phyloP scores from a whole-genome alignment of 1,140 invertebrate genomes.

The Hycleus cichorii region DNA sequence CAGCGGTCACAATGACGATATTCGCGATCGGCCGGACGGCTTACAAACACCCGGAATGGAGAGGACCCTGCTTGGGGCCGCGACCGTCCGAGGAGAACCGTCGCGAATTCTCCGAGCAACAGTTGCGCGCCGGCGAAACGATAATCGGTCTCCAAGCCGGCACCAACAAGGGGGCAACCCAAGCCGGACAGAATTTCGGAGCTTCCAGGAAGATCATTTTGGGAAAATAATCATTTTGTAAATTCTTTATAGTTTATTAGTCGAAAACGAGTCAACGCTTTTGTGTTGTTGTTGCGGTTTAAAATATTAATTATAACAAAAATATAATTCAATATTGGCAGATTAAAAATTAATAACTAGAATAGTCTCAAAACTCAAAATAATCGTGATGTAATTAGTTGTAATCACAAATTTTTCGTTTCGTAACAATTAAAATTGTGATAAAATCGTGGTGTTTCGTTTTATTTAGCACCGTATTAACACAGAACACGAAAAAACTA shows the following conservation, averaged over 20 bases:
- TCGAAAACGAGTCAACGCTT: background rate
- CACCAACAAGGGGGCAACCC: slow-evolving; percentile 81
- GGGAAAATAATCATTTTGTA: slow-evolving; percentile 54
- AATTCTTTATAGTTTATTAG: background rate
- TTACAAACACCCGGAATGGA: slow-evolving; percentile 81
- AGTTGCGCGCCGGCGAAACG: slow-evolving; percentile 72
- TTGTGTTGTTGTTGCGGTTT: background rate
- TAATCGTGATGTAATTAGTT: background rate
- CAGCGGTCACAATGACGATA: slow-evolving; percentile 78
- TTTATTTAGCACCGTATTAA: background rate
- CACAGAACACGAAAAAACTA: background rate
- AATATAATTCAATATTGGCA: background rate
- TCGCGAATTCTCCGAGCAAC: slow-evolving; percentile 83
- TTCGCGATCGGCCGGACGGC: slow-evolving; percentile 82
- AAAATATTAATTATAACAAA: background rate
- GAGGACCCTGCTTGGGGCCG: slow-evolving; percentile 76
- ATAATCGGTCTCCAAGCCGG: slow-evolving; percentile 90
- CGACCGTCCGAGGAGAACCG: slow-evolving; percentile 79
- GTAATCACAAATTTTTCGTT: background rate
- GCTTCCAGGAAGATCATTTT: slow-evolving; percentile 77
- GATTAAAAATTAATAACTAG: background rate
- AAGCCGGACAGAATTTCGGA: slow-evolving; percentile 85
- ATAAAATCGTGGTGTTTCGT: background rate
- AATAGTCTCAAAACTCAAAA: background rate
- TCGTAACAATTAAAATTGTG: background rate